Percentiles rank a stretch among this genome's conserved stretches.
Evolutionary conservation across 1,140 invertebrate genomes (phyloP).

Genomic region (Ips typographus): DNA sequence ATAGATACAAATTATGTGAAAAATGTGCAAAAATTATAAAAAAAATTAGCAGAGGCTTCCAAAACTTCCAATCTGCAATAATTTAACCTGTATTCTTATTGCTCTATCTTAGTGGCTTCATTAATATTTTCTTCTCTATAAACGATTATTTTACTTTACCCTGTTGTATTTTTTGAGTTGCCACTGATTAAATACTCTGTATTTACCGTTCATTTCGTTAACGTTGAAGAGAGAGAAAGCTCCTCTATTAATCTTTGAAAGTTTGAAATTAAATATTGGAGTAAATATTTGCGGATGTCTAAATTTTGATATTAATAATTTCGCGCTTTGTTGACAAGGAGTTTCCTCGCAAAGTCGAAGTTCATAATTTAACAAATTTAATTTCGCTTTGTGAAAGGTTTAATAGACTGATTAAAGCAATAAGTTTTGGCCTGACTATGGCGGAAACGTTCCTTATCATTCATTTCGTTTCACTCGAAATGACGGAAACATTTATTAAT

Average conservation of each 20-base stretch:
- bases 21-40: no score
- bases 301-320: constrained; percentile 28
- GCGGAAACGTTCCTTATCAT: constrained; percentile 1
- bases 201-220: constrained; percentile 2
- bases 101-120: no score
- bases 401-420: constrained; percentile 24
- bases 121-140: no score
- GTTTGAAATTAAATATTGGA: constrained; percentile 26
- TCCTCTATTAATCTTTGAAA: constrained; percentile 20
- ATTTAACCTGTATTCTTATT: no score
- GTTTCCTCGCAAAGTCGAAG: constrained; percentile 13
- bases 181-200: no score
- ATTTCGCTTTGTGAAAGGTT: constrained; percentile 22
- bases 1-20: no score
- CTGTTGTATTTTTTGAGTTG: no score
- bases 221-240: background rate
- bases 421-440: constrained; percentile 10
- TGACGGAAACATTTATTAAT: background rate
- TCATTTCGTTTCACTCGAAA: constrained; percentile 6
- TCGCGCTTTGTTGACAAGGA: constrained; percentile 22
- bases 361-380: constrained; percentile 24
- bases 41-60: no score
- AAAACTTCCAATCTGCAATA: no score
- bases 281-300: constrained; percentile 28
- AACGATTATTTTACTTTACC: no score